Base-by-base conservation (phyloP, 2,113 vertebrate genomes). In the Chinchilla lanigera region DNA sequence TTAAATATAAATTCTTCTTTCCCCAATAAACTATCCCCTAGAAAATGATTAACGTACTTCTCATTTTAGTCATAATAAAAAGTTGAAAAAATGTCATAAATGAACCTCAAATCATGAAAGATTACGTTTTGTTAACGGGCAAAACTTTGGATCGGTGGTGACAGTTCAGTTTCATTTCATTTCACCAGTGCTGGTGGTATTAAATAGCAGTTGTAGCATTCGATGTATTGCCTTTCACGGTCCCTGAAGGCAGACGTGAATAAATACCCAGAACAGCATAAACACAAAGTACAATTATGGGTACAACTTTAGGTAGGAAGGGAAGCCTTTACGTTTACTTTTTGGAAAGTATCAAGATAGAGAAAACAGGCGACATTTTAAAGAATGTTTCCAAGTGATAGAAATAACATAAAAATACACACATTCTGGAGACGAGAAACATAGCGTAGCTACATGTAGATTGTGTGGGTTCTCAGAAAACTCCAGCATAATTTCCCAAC, bases 1-100 rank as follows among this genome's bases (percentile, higher is more conserved):
- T 97, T 96, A 97, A 97, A 96, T 97, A 96, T 35, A 77, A 97
- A 86, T 87, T 90, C 77, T 89, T 87, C 52, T 87, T 97, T 97
- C 95, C 90, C 91, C 90, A 88, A 73, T 54, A 89, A 94, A 60
- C 86, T 69, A 4, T 56, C 33, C 92, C 67, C 94, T 94, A 50
- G 52, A 93, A 94, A 92, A 95, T 84, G 44, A 95, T 92, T 85
- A 90, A 90, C 83, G 73, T 83, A 61, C 33, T 83, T 96, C 47
- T 50, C 65, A 86, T 38, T 93, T 96, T 65, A 65, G 92, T 95
- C 87, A 93, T 93, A 96, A 97, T 65, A 41, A 95, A 90, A 96
- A 93, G 75, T 44, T 90, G 82, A 86, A n/a, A 71, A 69, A 85
- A 17, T 58, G 24, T 95, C 87, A 81, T 26, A 60, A 35, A 88